A percentile compares a stretch with the other conserved stretches of the same genome.
These are phyloP conservation scores for Zeuzera pyrina DNA, from an alignment of 2,888 invertebrate genomes.

Conservation along the genomic window DNA sequence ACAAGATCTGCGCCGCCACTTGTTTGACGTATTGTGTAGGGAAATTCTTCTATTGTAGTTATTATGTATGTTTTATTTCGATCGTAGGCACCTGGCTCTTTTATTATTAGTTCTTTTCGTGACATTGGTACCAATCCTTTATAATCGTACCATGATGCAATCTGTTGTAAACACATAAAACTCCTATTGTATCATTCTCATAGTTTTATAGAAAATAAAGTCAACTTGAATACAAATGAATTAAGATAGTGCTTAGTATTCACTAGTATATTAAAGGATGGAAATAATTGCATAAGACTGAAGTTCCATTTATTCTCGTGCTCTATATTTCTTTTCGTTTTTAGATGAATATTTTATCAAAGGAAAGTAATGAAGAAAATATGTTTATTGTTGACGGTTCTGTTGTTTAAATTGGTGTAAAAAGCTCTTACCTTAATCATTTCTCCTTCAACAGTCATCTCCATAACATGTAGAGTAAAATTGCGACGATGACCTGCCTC, in stretches of 20 bases:
- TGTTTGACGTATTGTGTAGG: slow-evolving; percentile 85
- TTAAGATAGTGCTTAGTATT: too few relatives aligned
- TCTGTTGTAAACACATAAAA: too few relatives aligned
- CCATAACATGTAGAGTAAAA: slow-evolving; percentile 90
- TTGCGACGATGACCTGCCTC: slow-evolving; percentile 88
- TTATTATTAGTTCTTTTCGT: slow-evolving; percentile 79
- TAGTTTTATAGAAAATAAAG: too few relatives aligned
- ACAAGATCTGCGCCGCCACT: slow-evolving; percentile 76
- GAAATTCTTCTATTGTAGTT: slow-evolving; percentile 88
- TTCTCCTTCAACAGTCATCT: slow-evolving; percentile 91
- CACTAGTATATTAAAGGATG: too few relatives aligned
- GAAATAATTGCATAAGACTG: too few relatives aligned
- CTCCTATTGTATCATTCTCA: too few relatives aligned
- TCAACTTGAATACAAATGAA: too few relatives aligned
- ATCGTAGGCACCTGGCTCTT: slow-evolving; percentile 78
- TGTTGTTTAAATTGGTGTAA: background rate
- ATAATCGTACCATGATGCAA: slow-evolving; percentile 90
- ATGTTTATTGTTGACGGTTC: too few relatives aligned
- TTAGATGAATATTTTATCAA: too few relatives aligned
- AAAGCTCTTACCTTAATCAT: slow-evolving; percentile 84
- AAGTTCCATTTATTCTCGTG: too few relatives aligned
- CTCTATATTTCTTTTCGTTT: too few relatives aligned
- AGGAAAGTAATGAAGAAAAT: too few relatives aligned
- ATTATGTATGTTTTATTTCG: slow-evolving; percentile 90
- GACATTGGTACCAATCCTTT: slow-evolving; percentile 82